phyloP scores from a whole-genome alignment of 2,888 invertebrate genomes.

The Orchesellides sinensis region DNA sequence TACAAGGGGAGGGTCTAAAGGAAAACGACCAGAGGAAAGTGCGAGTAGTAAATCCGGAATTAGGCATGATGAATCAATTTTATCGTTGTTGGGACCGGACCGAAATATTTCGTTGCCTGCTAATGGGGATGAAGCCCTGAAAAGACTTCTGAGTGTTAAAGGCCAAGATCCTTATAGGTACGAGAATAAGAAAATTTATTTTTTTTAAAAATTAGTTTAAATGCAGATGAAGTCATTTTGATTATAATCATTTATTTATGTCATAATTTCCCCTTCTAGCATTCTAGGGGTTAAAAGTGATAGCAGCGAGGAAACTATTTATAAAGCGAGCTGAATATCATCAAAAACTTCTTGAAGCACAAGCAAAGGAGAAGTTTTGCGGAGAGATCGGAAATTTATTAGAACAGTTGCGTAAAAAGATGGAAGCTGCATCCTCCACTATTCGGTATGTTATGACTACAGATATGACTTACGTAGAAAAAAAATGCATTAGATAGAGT shows the following conservation, averaged over 20 bases:
- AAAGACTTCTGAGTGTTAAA: constrained; percentile 92
- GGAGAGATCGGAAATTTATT: constrained; percentile 91
- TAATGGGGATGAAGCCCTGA: constrained; percentile 97
- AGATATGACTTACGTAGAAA: too few species aligned
- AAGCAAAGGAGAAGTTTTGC: constrained; percentile 91
- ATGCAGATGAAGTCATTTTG: too few species aligned
- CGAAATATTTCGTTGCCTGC: constrained; percentile 89
- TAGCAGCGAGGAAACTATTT: constrained; percentile 94
- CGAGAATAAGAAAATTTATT: constrained; percentile 41
- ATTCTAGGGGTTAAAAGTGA: constrained; percentile 92
- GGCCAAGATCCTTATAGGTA: constrained; percentile 97
- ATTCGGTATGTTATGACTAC: constrained; percentile 82
- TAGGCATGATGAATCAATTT: constrained; percentile 66
- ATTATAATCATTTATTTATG: constrained; percentile 4
- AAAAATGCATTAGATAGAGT: background rate
- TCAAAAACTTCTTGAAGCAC: constrained; percentile 84
- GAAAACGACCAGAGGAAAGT: constrained; percentile 40
- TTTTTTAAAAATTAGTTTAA: background rate
- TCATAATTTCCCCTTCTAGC: constrained; percentile 78
- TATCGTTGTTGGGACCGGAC: constrained; percentile 79
- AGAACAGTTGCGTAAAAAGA: constrained; percentile 93
- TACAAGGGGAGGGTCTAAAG: constrained; percentile 8
- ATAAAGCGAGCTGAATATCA: constrained; percentile 87
- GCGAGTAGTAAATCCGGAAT: background rate
- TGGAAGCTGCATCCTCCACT: constrained; percentile 95